Evolutionary conservation across 2,113 vertebrate genomes (phyloP), one percentile per base, ranked within the genome.

Genomic region (Cottus gobio): DNA sequence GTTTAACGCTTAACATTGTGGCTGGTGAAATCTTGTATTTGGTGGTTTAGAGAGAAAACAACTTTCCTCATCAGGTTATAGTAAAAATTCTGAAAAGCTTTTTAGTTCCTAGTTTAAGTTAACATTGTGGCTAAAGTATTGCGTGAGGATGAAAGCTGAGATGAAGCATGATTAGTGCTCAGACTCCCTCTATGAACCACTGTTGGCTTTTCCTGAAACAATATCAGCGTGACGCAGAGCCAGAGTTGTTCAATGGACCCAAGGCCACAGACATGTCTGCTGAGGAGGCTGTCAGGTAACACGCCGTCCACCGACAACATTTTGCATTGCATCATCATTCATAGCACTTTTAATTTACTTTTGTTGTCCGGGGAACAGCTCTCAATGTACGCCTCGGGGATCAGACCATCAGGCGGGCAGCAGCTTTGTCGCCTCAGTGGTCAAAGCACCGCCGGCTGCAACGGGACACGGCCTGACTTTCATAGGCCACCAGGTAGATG

Each of bases 141-240:
- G 22, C 71, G 60, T 57, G 34, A 34, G 54, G 36, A 37, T 72
- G 1, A 30, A 71, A 54, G 39, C 18, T 69, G 30, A 77, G 39
- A 67, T 88, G 46, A 79, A 44, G 24, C 39, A 10, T 57, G 18
- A 44, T 61, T 81, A 84, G 89, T 11, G 44, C 46, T 84, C 67
- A 80, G 83, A 85, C 67, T 88, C 88, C 79, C 87, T 79, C 87
- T 90, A 39, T 93, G 91, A 92, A 93, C 60, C 88, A 85, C 58
- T 93, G 92, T 96, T 95, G 95, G 92, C 95, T 94, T 96, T 97
- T 98, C 97, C 97, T 97, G 95, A 98, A 97, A 96, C 92, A 85
- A 95, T 93, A 93, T 92, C 96, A 98, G 98, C 96, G 92, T 92
- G 95, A 96, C 48, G 39, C 90, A 92, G 94, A 95, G 71, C 82